Base-by-base conservation (phyloP, 2,888 invertebrate genomes). In the Acleris sparsana region DNA sequence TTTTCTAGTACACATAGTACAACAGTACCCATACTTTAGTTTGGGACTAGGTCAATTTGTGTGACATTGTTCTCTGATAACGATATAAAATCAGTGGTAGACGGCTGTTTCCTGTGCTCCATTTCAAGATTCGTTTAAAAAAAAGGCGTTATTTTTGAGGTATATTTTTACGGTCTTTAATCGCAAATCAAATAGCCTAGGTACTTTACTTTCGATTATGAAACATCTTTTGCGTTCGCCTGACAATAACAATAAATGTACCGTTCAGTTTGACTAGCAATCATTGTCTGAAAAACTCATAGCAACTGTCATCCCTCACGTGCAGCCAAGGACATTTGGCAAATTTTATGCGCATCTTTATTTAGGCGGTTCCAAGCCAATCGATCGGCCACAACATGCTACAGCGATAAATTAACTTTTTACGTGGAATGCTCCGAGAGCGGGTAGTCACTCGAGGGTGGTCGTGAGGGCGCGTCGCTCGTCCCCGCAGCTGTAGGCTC, bases 321-420 rank as follows among this genome's bases (percentile, higher is more conserved):
- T 80, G 83, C 80, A 83, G 78, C 76, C 70, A 70, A 70, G 71
- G 71, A 83, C 79, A 75, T 84, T 87, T 77, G 83, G 83, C 84
- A 80, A 87, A 87, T 86, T 85, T 83, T 84, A 85, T 85, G 85
- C 88, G 83, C 86, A 86, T 88, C 88, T 89, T 87, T 85, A 86
- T 87, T 82, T 83, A 80, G 84, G 78, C 80, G 79, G 75, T 77
- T 72, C 75, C 76, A 75, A 77, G 77, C 71, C 77, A 83, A 91
- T 91, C 90, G 92, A 92, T 91, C 84, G 83, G 71, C 70, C 73
- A 68, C 80, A 77, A 80, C 91, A 92, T 91, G 91, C 90, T 71
- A 90, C 80, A 75, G 73, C 87, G 80, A 89, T 90, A 87, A 88
- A 87, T 89, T 87, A 57, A 89, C 88, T 92, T 91, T 91, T 90